Evolutionary conservation across 2,888 invertebrate species (phyloP), one percentile per base, ranked within the genome.

Genomic region (Peribatodes rhomboidaria): DNA sequence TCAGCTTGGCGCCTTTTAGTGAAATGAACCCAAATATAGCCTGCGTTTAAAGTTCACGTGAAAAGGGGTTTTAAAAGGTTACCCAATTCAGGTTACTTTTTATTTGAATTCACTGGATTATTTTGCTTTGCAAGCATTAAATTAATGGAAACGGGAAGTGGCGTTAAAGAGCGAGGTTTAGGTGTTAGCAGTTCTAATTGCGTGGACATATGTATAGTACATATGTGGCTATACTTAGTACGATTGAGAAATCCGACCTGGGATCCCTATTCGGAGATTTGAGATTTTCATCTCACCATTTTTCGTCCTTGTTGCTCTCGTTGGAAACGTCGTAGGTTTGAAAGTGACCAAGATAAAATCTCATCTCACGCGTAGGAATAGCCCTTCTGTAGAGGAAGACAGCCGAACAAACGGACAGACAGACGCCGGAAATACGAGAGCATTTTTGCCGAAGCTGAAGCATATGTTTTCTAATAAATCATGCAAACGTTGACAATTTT

Each of bases 1-100:
- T 72, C 74, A 71, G 60, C 72, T 69, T 68, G 65, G 52, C 70
- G 72, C 70, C 73, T 78, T 79, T 73, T 71, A 75, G 63, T 73
- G 73, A 70, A 69, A 74, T 73, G 69, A 68, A 71, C 69, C 72
- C 70, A 73, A 77, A 77, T 77, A 75, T 75, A 78, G 75, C 69
- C 65, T 31, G 52, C 65, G 61, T 70, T 72, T 65, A 72, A 75
- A 67, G 72, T 71, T 72, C 75, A 68, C 60, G 58, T 54, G 54
- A 55, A 63, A 68, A 71, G 69, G 67, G 64, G 53, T 61, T 60
- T 58, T 55, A 53, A 70, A 72, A 69, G 68, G 69, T 67, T 65
- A 50, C 42, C 41, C 54, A 33, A 55, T 35, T 50, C 27, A 27
- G 53, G 63, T 31, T 53, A 18, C 37, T 41, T 58, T 57, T 52